Conservation (phyloP, 1,140 invertebrate genomes). For the Bradynema listronoti region DNA sequence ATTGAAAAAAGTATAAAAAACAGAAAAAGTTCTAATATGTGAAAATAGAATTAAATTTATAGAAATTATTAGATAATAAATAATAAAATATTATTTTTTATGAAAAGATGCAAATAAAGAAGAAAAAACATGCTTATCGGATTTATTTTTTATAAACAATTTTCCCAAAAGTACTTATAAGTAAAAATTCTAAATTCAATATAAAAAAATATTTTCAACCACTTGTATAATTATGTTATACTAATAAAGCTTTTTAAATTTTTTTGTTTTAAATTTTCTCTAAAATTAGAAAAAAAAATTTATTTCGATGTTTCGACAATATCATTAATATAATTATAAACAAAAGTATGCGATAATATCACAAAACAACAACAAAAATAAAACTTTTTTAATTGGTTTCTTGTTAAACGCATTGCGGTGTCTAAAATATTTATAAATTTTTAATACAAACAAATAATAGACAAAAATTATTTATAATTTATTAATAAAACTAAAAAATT, state of each 20-base stretch:
- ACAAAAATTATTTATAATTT: too few species aligned
- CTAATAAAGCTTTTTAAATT: too few species aligned
- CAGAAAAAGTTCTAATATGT: neutral
- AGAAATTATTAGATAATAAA: slow-evolving; percentile 4
- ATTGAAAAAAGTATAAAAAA: neutral
- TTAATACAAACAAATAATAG: too few species aligned
- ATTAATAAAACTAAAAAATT: too few species aligned
- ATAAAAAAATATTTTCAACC: neutral
- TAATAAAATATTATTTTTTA: neutral
- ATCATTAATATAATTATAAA: neutral
- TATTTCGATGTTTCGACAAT: neutral
- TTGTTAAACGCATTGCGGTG: slow-evolving; percentile 39
- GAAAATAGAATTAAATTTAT: neutral
- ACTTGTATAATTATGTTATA: neutral
- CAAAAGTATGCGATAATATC: neutral
- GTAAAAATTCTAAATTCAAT: neutral
- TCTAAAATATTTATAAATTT: slow-evolving; percentile 29
- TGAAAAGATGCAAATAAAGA: neutral
- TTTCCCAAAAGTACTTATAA: neutral
- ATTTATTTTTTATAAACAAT: too few species aligned
- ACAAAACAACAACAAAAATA: neutral
- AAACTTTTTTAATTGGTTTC: neutral
- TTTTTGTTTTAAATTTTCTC: neutral
- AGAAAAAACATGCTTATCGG: neutral
- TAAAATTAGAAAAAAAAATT: neutral